These are phyloP conservation scores for Rambutsinella grinnellia DNA, from an alignment of 2,888 invertebrate genomes.

Conservation along the genomic window DNA sequence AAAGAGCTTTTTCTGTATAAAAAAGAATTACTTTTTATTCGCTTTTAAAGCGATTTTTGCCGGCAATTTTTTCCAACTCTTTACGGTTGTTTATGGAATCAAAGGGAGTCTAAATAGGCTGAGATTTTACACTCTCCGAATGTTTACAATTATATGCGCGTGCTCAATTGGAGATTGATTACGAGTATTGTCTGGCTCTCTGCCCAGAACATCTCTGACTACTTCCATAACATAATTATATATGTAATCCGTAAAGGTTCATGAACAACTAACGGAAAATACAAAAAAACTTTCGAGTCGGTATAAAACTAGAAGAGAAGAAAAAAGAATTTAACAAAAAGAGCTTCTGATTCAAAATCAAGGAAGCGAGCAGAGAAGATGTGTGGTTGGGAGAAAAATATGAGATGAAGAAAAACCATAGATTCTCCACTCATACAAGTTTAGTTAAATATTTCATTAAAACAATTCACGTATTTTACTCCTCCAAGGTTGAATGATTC, in stretches of 20 bases:
- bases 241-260: constrained; percentile 48
- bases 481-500: not conserved
- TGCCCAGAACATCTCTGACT: constrained; percentile 43
- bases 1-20: no score
- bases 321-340: constrained; percentile 21
- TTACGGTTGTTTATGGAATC: no score
- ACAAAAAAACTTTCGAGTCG: constrained; percentile 8
- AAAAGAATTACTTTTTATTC: no score
- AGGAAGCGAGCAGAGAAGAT: constrained; percentile 22
- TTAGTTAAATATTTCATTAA: not conserved
- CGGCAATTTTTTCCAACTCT: no score
- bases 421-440: not conserved
- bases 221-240: constrained; percentile 23
- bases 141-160: constrained; percentile 6
- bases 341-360: constrained; percentile 15
- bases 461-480: not conserved
- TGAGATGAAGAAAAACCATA: not conserved
- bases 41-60: no score
- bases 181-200: constrained; percentile 33
- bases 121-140: no score
- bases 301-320: constrained; percentile 40
- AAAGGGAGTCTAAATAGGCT: no score
- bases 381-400: not conserved
- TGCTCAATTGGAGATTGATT: constrained; percentile 34
- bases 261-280: constrained; percentile 50